Base-by-base conservation (phyloP, 2,888 invertebrate species). In the Patella pellucida region DNA sequence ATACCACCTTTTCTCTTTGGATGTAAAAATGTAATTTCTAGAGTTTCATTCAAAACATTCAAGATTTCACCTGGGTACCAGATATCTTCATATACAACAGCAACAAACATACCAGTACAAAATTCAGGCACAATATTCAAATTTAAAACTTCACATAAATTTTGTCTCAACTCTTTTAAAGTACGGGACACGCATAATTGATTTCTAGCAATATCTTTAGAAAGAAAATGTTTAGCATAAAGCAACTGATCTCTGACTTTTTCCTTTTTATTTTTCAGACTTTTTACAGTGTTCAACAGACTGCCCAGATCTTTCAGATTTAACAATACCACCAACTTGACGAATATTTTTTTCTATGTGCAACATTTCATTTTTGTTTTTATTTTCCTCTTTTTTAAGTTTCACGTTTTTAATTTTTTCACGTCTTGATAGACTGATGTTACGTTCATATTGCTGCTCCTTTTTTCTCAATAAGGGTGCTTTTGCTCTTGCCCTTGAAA, bases 1-100 rank as follows among this genome's bases (percentile, higher is more conserved):
- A 23, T n/a, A 16, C n/a, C 69, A 68, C n/a, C 69, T n/a, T n/a
- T 68, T 68, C 23, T 68, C 23, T 23, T 68, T 16, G 69, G 69
- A 68, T 68, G 69, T 15, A 68, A 23, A 68, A 68, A 68, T n/a
- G 19, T 68, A n/a, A 68, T 15, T n/a, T 68, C 23, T 27, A 68
- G 16, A n/a, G 19, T 68, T n/a, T 16, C 15, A 68, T 68, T 23
- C 15, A 31, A 68, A n/a, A 68, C 31, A 23, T 68, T 68, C 9
- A 71, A 19, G 5, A 71, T 19, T 51, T 71, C 41, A 15, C 71
- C 52, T 12, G 52, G 71, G n/a, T 71, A 71, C 71, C 71, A 71
- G 15, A 54, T 50, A 52, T 71, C 71, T 54, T 41, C 15, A n/a
- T 71, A 71, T 12, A 52, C 52, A 12, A 51, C 52, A n/a, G 52